These are phyloP conservation scores for Chrysolina oricalcia DNA, from an alignment of 2,888 invertebrate species.

Conservation along the genomic window DNA sequence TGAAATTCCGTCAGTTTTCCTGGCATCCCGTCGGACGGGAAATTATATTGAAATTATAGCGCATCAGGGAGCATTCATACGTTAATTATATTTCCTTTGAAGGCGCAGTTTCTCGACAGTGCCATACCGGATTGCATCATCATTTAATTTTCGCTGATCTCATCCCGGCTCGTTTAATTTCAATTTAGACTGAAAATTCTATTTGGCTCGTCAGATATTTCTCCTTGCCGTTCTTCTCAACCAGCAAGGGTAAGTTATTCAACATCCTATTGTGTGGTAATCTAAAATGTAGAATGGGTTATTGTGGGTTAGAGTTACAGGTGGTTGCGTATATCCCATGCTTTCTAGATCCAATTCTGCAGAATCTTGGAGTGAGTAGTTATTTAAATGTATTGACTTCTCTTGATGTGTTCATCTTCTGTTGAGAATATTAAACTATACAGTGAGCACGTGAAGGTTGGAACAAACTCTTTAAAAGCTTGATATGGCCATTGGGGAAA, in stretches of 20 bases:
- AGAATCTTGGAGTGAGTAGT: too few relatives aligned
- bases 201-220: background rate
- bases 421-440: too few relatives aligned
- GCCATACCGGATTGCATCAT: slow-evolving; percentile 7
- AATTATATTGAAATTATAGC: slow-evolving; percentile 15
- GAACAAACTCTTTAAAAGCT: too few relatives aligned
- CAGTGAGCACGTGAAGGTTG: too few relatives aligned
- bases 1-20: slow-evolving; percentile 7
- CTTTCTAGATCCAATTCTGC: too few relatives aligned
- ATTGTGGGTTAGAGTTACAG: too few relatives aligned
- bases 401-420: too few relatives aligned
- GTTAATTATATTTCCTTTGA: slow-evolving; percentile 22
- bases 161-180: background rate
- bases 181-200: background rate
- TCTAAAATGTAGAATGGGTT: too few relatives aligned
- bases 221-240: background rate
- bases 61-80: slow-evolving; percentile 15
- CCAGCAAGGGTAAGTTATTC: background rate
- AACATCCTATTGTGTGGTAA: too few relatives aligned
- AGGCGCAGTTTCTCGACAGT: slow-evolving; percentile 2
- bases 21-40: slow-evolving; percentile 4
- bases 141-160: slow-evolving; percentile 8
- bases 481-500: too few relatives aligned
- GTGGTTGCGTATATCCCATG: too few relatives aligned
- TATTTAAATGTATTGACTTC: too few relatives aligned